Percentiles rank a stretch among this genome's conserved stretches.
These are phyloP conservation scores for Pristionchus exspectatus DNA, from an alignment of 2,888 invertebrate species.

Conservation along the genomic window DNA sequence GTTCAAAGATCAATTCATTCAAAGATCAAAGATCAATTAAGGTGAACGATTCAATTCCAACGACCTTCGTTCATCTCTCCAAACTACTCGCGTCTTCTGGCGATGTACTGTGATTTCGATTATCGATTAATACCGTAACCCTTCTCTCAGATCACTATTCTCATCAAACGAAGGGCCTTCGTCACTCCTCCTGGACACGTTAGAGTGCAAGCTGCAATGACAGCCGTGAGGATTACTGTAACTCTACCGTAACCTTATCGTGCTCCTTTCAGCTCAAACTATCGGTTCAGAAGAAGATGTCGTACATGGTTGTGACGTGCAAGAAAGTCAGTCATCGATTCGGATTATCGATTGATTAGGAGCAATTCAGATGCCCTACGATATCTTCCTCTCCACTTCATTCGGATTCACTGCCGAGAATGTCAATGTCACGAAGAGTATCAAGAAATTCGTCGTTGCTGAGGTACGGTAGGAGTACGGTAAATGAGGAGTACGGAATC, in stretches of 20 bases:
- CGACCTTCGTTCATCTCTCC: not conserved
- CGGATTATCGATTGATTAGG: not conserved
- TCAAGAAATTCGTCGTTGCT: constrained; percentile 27
- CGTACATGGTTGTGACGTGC: constrained; percentile 36
- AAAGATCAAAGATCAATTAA: constrained; percentile 18
- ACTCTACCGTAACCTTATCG: not conserved
- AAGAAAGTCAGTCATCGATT: not conserved
- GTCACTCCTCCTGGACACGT: not conserved
- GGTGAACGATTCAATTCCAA: not conserved
- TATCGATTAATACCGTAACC: not conserved
- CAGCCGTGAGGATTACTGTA: not conserved
- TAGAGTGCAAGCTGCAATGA: constrained; percentile 23
- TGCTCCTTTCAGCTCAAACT: not conserved
- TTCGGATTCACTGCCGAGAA: constrained; percentile 46
- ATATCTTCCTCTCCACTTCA: constrained; percentile 30
- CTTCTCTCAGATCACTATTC: not conserved
- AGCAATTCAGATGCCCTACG: not conserved
- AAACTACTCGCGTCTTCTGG: not conserved
- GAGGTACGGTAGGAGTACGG: constrained; percentile 39
- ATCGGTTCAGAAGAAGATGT: constrained; percentile 10
- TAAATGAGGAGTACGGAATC: not conserved
- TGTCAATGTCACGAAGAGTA: not conserved
- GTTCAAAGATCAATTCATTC: not conserved
- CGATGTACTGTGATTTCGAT: not conserved
- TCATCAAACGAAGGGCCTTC: constrained; percentile 8